phyloP scores from a whole-genome alignment of 2,888 invertebrate genomes.

The Lydus trimaculatus region DNA sequence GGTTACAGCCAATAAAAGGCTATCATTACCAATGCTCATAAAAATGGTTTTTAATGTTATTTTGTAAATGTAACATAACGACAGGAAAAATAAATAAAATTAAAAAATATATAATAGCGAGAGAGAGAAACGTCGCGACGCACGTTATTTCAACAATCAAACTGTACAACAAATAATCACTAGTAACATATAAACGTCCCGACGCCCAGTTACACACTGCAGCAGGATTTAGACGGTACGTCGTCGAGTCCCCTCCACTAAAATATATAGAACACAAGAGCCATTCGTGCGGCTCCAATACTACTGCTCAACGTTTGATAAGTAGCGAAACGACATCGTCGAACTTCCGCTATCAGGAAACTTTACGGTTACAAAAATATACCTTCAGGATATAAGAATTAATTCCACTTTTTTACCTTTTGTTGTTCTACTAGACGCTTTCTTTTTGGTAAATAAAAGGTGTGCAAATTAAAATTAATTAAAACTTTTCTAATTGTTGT shows the following conservation, averaged over 20 bases:
- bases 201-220: constrained; percentile 28
- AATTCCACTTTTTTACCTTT: no score
- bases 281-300: background rate
- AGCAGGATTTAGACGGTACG: constrained; percentile 28
- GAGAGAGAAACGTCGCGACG: constrained; percentile 23
- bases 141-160: background rate
- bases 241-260: constrained; percentile 23
- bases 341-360: constrained; percentile 1
- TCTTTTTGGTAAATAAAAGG: no score
- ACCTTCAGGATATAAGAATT: background rate
- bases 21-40: constrained; percentile 15
- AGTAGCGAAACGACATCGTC: background rate
- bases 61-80: background rate
- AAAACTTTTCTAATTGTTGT: no score
- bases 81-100: background rate
- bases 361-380: background rate
- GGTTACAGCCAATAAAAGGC: constrained; percentile 11
- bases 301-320: constrained; percentile 1
- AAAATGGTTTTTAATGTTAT: constrained; percentile 17
- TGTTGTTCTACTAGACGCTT: no score
- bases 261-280: background rate
- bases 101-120: background rate
- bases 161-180: constrained; percentile 11
- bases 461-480: no score
- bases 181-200: constrained; percentile 13